Evolutionary conservation across 2,888 invertebrate species (phyloP).

Genomic region (Meliscaeva auricollis): DNA sequence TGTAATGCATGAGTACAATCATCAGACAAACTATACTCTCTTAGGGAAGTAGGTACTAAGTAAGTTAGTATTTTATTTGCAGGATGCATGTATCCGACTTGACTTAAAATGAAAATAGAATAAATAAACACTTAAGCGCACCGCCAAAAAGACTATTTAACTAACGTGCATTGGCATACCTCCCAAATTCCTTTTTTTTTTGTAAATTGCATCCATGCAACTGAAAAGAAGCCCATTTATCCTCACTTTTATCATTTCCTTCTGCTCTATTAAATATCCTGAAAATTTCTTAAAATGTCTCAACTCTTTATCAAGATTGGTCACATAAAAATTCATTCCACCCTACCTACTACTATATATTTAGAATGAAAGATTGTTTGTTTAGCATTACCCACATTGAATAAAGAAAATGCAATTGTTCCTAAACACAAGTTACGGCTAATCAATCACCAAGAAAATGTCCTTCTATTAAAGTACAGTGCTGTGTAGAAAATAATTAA

Average conservation of each 20-base stretch:
- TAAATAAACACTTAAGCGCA: not conserved
- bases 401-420: slow-evolving; percentile 46
- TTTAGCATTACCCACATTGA: slow-evolving; percentile 26
- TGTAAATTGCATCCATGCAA: not conserved
- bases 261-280: slow-evolving; percentile 22
- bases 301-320: slow-evolving; percentile 29
- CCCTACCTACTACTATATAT: not conserved
- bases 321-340: not conserved
- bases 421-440: slow-evolving; percentile 41
- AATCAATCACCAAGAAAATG: slow-evolving; percentile 55
- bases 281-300: not conserved
- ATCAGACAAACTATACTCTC: no score
- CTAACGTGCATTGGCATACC: not conserved
- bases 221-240: not conserved
- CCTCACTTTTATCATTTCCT: slow-evolving; percentile 8
- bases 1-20: no score
- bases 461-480: not conserved
- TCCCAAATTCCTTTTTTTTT: not conserved
- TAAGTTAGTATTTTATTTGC: no score
- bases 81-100: not conserved
- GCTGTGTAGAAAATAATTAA: not conserved
- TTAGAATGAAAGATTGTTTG: no score
- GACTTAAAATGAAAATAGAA: no score
- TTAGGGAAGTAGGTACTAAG: no score
- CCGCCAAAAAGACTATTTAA: not conserved